Conservation (phyloP, 2,888 invertebrate species). For the Mylabris sibirica region DNA sequence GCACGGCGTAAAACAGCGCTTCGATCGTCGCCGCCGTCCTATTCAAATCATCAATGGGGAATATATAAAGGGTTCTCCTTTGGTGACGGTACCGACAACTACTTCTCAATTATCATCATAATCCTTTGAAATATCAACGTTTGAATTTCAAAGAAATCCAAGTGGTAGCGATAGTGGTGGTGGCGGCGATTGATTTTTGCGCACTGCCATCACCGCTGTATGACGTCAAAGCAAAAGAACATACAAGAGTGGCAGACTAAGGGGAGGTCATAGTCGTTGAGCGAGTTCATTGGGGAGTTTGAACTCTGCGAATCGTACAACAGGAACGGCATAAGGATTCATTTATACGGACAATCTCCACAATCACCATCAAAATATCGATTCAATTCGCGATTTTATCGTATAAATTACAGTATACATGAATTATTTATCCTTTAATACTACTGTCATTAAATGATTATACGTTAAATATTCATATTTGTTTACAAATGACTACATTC, state of each 20-base stretch:
- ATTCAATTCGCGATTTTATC: background rate
- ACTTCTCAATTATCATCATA: background rate
- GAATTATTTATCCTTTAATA: too few species aligned
- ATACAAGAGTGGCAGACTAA: background rate
- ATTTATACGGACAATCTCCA: background rate
- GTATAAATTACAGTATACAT: background rate
- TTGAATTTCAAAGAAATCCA: background rate
- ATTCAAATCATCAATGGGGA: background rate
- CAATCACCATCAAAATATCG: too few species aligned
- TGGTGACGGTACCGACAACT: background rate
- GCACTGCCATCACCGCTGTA: slow-evolving; percentile 17
- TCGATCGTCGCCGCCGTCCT: background rate
- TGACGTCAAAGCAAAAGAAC: slow-evolving; percentile 40
- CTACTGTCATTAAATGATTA: too few species aligned
- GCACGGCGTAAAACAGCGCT: slow-evolving; percentile 12
- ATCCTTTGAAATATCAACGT: background rate
- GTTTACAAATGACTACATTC: too few species aligned
- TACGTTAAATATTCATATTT: too few species aligned
- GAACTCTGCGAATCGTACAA: slow-evolving; percentile 40
- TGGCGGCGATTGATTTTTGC: slow-evolving; percentile 46
- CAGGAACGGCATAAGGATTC: slow-evolving; percentile 26
- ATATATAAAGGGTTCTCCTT: too few species aligned
- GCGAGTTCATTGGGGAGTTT: slow-evolving; percentile 47
- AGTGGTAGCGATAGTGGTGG: background rate
- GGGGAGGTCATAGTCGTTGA: slow-evolving; percentile 40